Base-by-base conservation (phyloP, 2,888 invertebrate species). In the Cryptops parisi region DNA sequence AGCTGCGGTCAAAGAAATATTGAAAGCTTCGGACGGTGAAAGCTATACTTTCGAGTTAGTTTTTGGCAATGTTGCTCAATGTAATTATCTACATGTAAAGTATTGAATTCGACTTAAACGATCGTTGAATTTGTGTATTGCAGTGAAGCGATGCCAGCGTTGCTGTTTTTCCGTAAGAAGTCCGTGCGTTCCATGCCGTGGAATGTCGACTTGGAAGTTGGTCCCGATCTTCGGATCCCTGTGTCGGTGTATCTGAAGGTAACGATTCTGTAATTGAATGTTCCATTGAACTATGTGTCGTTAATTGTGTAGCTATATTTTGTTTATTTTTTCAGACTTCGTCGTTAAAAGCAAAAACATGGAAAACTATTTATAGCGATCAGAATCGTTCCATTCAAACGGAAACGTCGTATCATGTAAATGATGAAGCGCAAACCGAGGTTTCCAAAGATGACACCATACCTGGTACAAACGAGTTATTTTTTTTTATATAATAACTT, bases 171-270 rank as follows among this genome's bases (percentile, higher is more conserved):
- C 58, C 74, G 74, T 55, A 76, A 74, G 57, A 75, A 71, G 60
- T 64, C 64, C 45, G 64, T 69, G 1, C 72, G 71, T 33, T 71
- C 79, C 0, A 70, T 71, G 54, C 73, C 78, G 0, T 83, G 83
- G 82, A 79, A 80, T 68, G 74, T 75, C 26, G 73, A 75, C 53
- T 66, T 84, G 45, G 74, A 76, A 52, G 66, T 74, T 33, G 71
- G 72, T 2, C 60, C 61, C 2, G 62, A 75, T 57, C 73, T 83
- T 24, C 69, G 71, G 57, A 79, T 84, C 57, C 77, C 78, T 12
- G 72, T 82, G 3, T 73, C 77, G 33, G 72, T 75, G 23, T 80
- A 75, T 60, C 72, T 65, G 9, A 70, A 69, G 66, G 72, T 73
- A 58, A 47, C 33, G 6, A 15, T 33, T 33, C 33, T 15, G 15